Conservation (phyloP, 2,113 vertebrate genomes). For the Poicephalus gulielmi region DNA sequence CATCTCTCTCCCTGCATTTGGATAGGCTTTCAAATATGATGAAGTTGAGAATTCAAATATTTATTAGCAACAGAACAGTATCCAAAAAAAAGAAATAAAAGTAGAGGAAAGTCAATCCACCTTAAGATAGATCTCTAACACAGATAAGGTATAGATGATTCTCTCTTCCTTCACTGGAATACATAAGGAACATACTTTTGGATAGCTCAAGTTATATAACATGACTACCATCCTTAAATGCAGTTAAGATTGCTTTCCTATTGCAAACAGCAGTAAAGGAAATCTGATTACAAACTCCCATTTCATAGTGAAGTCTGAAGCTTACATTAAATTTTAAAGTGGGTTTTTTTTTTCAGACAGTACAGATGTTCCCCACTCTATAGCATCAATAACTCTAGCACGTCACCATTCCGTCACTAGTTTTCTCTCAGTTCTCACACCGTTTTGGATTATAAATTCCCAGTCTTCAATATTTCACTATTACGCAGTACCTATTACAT, state of each 20-base stretch:
- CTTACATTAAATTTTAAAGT: background rate
- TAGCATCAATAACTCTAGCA: background rate
- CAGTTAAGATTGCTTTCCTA: background rate
- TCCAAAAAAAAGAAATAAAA: background rate
- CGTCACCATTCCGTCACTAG: background rate
- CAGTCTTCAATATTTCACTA: background rate
- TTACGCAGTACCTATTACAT: background rate
- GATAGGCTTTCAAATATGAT: background rate
- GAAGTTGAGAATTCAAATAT: background rate
- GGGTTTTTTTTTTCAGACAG: background rate
- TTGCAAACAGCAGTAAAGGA: background rate
- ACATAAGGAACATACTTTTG: background rate
- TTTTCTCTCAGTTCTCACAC: background rate
- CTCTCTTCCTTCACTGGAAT: background rate
- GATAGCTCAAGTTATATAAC: background rate
- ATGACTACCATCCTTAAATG: background rate
- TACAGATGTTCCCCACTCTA: background rate
- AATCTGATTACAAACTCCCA: background rate
- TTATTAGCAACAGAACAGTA: background rate
- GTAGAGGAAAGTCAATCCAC: background rate
- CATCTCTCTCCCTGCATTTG: background rate
- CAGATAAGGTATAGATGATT: background rate
- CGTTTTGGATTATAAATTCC: background rate
- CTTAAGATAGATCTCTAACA: background rate
- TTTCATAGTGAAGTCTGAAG: background rate